Conservation (phyloP, 92 coral and sea anemone genomes). For the Bergia sp. region DNA sequence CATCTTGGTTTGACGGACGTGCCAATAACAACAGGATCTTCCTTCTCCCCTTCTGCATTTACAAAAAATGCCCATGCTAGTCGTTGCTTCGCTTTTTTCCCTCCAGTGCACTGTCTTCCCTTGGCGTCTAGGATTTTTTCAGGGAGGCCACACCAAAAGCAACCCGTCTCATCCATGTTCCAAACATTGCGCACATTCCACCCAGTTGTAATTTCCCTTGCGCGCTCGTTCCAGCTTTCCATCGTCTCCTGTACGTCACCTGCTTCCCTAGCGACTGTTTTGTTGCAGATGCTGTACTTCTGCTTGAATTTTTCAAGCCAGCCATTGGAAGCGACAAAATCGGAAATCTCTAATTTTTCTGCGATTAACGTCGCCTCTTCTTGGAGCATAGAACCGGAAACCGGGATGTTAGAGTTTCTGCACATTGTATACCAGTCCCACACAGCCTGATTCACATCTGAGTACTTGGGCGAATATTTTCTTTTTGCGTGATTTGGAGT, state of each 20-base stretch:
- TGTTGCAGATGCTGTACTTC: conserved; percentile 44
- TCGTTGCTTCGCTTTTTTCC: conserved; percentile 34
- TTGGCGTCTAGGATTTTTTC: conserved; percentile 25
- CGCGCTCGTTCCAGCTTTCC: conserved; percentile 43
- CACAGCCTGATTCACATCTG: conserved; percentile 49
- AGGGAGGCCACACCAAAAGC: conserved; percentile 35
- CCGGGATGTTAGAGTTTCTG: conserved; percentile 47
- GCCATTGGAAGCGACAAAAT: too few relatives aligned
- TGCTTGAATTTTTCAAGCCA: too few relatives aligned
- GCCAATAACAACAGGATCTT: conserved; percentile 56
- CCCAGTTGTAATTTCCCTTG: conserved; percentile 47
- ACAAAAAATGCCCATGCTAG: conserved; percentile 56
- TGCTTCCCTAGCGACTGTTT: conserved; percentile 48
- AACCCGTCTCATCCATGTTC: conserved; percentile 38
- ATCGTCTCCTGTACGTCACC: conserved; percentile 37
- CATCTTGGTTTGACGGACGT: conserved; percentile 48
- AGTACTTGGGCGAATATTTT: conserved; percentile 27
- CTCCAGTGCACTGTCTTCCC: conserved; percentile 53
- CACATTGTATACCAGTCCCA: conserved; percentile 54
- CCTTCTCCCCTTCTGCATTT: conserved; percentile 48
- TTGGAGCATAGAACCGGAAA: conserved; percentile 49
- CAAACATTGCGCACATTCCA: conserved; percentile 16
- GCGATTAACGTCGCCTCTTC: conserved; percentile 44
- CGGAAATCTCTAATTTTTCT: conserved; percentile 28
- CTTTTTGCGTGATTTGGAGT: conserved; percentile 41